Conservation (phyloP, 2,888 invertebrate genomes). For the Apoda limacodes region DNA sequence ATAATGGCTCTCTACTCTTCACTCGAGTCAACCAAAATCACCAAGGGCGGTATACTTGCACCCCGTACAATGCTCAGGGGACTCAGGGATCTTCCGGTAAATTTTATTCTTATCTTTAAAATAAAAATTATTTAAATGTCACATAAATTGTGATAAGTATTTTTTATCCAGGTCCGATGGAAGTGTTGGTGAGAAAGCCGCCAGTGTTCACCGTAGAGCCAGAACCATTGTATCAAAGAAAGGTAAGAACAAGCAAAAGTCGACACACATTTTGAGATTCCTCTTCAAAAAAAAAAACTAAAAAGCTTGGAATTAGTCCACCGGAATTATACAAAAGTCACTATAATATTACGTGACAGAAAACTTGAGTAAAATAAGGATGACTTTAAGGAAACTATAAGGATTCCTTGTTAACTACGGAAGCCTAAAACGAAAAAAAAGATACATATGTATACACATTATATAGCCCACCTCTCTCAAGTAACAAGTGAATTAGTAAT, state of each 20-base stretch:
- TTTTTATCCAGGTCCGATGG: constrained; percentile 68
- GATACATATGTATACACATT: no score
- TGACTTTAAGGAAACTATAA: no score
- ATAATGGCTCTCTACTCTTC: constrained; percentile 92
- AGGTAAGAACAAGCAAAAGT: constrained; percentile 53
- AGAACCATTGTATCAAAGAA: constrained; percentile 90
- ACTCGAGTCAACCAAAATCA: constrained; percentile 92
- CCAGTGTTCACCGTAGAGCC: constrained; percentile 93
- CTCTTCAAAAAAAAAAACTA: no score
- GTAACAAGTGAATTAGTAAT: no score
- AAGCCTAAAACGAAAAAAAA: no score
- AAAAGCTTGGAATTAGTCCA: no score
- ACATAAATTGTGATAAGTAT: not conserved
- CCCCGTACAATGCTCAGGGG: constrained; percentile 95
- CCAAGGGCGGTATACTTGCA: constrained; percentile 94
- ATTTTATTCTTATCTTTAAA: constrained; percentile 1
- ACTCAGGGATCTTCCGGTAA: constrained; percentile 91
- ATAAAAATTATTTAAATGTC: constrained; percentile 25
- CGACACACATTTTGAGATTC: no score
- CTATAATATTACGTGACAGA: no score
- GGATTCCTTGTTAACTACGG: no score
- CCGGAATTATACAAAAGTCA: no score
- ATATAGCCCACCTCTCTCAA: no score
- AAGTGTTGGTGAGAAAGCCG: constrained; percentile 91
- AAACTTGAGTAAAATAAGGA: no score